Evolutionary conservation across 2,888 invertebrate species (phyloP), one percentile per base, ranked within the genome.

Genomic region (Nemapogon koenigi): DNA sequence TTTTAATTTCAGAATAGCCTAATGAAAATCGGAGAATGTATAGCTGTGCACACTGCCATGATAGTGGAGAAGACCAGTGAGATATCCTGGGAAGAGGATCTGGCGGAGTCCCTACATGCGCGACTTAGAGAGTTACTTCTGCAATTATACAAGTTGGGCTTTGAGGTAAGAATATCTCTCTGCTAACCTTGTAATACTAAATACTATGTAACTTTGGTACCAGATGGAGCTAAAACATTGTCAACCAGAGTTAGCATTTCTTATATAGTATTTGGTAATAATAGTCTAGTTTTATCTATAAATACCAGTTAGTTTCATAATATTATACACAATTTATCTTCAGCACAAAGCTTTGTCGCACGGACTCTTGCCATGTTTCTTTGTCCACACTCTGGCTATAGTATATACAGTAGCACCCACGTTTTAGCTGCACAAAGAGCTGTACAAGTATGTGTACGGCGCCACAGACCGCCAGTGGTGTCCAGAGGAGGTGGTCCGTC

Each of bases 121-220:
- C 41, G 75, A 1, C 58, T 71, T 4, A 43, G 73, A 0, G 75
- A 76, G 37, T 56, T 76, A 25, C 49, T 95, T 44, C 89, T 94
- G 69, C 92, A 94, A 62, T 90, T 91, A 37, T 96, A 89, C 68
- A 89, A 90, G 60, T 91, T 94, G 56, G 94, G 93, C 8, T 96
- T 95, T 59, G 95, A 96, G 82, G 87, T 87, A 49, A 60, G 52
- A n/a, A n/a, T n/a, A n/a, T n/a, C n/a, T n/a, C n/a, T n/a, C n/a
- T n/a, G n/a, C n/a, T n/a, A n/a, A n/a, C n/a, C n/a, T n/a, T n/a
- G n/a, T n/a, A n/a, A n/a, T n/a, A n/a, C n/a, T n/a, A n/a, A n/a
- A n/a, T n/a, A n/a, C n/a, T n/a, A n/a, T n/a, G n/a, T n/a, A n/a
- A n/a, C n/a, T n/a, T n/a, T n/a, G n/a, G n/a, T n/a, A n/a, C n/a